phyloP scores from a whole-genome alignment of 2,888 invertebrate species.

The Drosophila seclusa region DNA sequence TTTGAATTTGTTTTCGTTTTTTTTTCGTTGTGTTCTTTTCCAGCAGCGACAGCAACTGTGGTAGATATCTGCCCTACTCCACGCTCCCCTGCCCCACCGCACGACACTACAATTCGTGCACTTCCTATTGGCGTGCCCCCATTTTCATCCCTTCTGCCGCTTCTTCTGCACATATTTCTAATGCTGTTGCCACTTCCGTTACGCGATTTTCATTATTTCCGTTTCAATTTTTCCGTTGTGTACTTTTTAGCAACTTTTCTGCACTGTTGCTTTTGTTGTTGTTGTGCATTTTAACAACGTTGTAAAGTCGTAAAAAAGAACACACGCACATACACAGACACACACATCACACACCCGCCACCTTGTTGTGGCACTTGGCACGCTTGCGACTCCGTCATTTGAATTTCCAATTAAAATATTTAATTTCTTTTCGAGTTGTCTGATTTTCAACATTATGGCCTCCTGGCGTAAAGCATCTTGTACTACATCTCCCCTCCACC shows the following conservation, averaged over 20 bases:
- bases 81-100: not conserved
- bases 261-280: conserved; percentile 28
- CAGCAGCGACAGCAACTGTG: conserved; percentile 15
- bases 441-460: conserved; percentile 58
- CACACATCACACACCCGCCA: conserved; percentile 5
- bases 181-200: conserved; percentile 80
- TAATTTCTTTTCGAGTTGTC: conserved; percentile 78
- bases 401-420: conserved; percentile 82
- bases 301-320: conserved; percentile 78
- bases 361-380: conserved; percentile 9
- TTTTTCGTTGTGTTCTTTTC: not conserved
- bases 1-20: conserved; percentile 65
- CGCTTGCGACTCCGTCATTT: conserved; percentile 58
- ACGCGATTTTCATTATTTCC: conserved; percentile 82
- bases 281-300: conserved; percentile 75
- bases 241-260: conserved; percentile 64
- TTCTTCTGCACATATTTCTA: conserved; percentile 36
- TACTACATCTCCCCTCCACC: not conserved
- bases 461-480: conserved; percentile 37
- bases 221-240: conserved; percentile 80
- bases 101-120: conserved; percentile 59
- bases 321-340: not conserved
- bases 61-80: conserved; percentile 6
- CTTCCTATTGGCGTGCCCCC: conserved; percentile 47
- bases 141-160: not conserved